Percentiles rank a stretch among this genome's conserved stretches.
Evolutionary conservation across 2,888 invertebrate species (phyloP).

Genomic region (Lithophane leautieri): DNA sequence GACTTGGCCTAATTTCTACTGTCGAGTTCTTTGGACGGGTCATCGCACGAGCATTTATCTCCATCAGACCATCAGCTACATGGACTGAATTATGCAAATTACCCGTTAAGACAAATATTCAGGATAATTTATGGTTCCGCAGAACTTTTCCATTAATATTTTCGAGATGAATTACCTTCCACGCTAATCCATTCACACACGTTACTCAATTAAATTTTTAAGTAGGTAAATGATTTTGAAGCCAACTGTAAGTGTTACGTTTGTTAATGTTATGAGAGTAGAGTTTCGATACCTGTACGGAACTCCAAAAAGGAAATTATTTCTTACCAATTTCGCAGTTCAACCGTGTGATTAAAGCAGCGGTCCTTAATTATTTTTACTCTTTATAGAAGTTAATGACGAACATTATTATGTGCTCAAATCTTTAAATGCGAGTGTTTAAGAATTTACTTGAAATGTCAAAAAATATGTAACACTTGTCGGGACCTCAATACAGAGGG

Average conservation of each 20-base stretch:
- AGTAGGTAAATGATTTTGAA: conserved; percentile 16
- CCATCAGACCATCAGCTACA: conserved; percentile 77
- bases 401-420: conserved; percentile 31
- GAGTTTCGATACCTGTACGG: conserved; percentile 43
- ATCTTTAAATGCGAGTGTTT: conserved; percentile 12
- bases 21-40: conserved; percentile 74
- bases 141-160: conserved; percentile 47
- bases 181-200: conserved; percentile 36
- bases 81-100: conserved; percentile 77
- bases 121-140: conserved; percentile 58
- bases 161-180: conserved; percentile 29
- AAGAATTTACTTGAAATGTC: conserved; percentile 34
- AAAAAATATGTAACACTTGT: conserved; percentile 37
- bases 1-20: conserved; percentile 81
- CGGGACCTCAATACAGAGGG: conserved; percentile 18
- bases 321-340: conserved; percentile 61
- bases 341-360: conserved; percentile 67
- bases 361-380: conserved; percentile 64
- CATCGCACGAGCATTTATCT: conserved; percentile 82
- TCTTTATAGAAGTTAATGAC: conserved; percentile 60
- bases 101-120: conserved; percentile 66
- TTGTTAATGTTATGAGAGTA: conserved; percentile 1
- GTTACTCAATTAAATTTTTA: conserved; percentile 30
- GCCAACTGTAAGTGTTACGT: conserved; percentile 14
- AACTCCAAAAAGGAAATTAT: conserved; percentile 61